Conservation (phyloP, 2,797 vertebrate genomes). For the Coccyzus lansbergi region DNA sequence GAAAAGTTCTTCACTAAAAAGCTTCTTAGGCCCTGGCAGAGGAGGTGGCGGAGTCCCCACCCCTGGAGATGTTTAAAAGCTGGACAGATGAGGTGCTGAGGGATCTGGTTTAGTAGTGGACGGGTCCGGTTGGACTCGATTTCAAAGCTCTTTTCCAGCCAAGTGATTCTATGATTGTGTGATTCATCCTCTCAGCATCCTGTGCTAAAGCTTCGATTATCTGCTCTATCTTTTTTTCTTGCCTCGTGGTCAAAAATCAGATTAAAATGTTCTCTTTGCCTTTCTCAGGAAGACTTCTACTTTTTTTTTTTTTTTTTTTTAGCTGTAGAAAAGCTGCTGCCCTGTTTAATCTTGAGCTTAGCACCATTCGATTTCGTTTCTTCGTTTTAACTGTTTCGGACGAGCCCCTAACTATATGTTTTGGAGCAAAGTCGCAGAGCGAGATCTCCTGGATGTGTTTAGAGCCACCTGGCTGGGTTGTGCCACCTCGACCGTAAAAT, state of each 20-base stretch:
- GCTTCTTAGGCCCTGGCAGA: no score
- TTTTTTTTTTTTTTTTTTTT: not conserved
- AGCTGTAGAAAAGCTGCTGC: not conserved
- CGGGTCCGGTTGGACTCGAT: no score
- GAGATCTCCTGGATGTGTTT: not conserved
- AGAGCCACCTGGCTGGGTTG: not conserved
- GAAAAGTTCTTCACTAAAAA: no score
- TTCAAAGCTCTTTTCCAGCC: no score
- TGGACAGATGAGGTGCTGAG: no score
- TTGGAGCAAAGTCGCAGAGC: not conserved
- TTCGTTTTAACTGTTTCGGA: not conserved
- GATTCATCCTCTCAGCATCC: rapidly evolving
- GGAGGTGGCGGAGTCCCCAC: no score
- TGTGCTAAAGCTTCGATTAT: not conserved
- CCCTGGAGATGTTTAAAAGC: no score
- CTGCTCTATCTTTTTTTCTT: not conserved
- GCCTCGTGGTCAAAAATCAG: not conserved
- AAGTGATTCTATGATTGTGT: no score
- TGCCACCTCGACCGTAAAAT: no score
- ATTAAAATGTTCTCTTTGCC: not conserved
- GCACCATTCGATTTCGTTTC: rapidly evolving
- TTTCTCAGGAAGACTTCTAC: not conserved
- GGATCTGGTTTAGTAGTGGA: no score
- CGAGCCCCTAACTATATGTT: rapidly evolving
- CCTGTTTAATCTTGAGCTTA: not conserved